phyloP scores from a whole-genome alignment of 2,797 vertebrate genomes.

The Gallinago nigripennis region DNA sequence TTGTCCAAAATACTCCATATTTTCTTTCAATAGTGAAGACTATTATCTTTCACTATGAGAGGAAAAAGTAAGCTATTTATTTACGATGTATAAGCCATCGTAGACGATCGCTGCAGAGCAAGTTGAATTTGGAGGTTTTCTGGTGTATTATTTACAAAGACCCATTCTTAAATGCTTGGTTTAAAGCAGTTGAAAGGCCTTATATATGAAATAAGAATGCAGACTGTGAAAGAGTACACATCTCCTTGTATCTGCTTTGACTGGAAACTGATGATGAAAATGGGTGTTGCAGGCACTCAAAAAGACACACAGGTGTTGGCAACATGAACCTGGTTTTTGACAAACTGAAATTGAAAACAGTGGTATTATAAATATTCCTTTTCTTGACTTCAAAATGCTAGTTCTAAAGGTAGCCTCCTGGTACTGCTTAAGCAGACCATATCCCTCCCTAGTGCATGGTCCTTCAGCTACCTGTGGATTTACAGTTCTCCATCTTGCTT shows the following conservation, averaged over 20 bases:
- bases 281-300: background rate
- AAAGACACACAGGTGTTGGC: rapidly evolving
- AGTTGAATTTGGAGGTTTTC: background rate
- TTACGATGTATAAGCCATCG: background rate
- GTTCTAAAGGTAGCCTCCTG: background rate
- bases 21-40: background rate
- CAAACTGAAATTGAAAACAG: rapidly evolving
- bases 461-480: background rate
- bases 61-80: background rate
- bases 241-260: background rate
- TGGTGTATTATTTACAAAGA: background rate
- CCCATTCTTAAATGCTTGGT: background rate
- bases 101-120: background rate
- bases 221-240: background rate
- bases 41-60: background rate
- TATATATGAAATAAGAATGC: background rate
- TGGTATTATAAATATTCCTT: rapidly evolving
- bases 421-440: background rate
- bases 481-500: background rate
- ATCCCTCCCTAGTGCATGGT: rapidly evolving
- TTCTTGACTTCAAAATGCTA: background rate
- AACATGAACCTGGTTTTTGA: background rate
- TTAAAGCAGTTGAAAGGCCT: background rate
- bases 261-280: background rate
- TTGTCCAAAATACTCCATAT: background rate